A percentile compares a stretch with the other conserved stretches of the same genome.
Conservation (phyloP, 2,113 vertebrate species). For the Rhizomys pruinosus region DNA sequence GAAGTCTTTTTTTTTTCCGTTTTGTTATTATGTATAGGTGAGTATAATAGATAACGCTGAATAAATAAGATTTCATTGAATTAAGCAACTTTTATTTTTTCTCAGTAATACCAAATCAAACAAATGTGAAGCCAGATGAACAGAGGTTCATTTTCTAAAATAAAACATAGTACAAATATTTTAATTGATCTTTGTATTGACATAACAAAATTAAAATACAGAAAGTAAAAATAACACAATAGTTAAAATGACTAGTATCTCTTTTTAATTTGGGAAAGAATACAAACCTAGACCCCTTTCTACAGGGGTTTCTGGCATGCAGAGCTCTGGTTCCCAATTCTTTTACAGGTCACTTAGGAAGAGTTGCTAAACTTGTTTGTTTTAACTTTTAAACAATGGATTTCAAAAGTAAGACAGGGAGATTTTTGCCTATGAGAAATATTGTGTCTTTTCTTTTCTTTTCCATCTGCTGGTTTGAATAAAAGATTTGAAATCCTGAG, state of each 20-base stretch:
- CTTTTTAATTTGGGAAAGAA: background rate
- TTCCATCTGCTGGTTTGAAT: background rate
- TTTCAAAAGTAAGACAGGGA: background rate
- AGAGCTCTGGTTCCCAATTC: background rate
- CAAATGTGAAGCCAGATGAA: slow-evolving; percentile 3
- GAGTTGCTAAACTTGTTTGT: background rate
- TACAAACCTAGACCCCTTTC: background rate
- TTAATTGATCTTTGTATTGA: slow-evolving; percentile 9
- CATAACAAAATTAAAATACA: background rate
- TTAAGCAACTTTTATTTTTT: slow-evolving; percentile 17
- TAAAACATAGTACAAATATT: background rate
- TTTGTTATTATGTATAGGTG: background rate
- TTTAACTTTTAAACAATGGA: background rate
- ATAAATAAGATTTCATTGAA: slow-evolving; percentile 30
- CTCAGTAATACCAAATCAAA: slow-evolving; percentile 13
- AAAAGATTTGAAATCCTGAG: background rate
- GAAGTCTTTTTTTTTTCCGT: background rate
- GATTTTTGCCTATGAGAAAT: background rate
- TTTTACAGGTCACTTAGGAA: background rate
- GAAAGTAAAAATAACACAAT: background rate
- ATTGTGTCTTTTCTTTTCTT: background rate
- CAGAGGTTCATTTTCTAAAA: slow-evolving; percentile 9
- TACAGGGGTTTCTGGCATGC: background rate
- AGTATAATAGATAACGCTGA: background rate
- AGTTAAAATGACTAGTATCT: background rate